Conservation (phyloP, 2,113 vertebrate species). For the Okapia johnstoni region DNA sequence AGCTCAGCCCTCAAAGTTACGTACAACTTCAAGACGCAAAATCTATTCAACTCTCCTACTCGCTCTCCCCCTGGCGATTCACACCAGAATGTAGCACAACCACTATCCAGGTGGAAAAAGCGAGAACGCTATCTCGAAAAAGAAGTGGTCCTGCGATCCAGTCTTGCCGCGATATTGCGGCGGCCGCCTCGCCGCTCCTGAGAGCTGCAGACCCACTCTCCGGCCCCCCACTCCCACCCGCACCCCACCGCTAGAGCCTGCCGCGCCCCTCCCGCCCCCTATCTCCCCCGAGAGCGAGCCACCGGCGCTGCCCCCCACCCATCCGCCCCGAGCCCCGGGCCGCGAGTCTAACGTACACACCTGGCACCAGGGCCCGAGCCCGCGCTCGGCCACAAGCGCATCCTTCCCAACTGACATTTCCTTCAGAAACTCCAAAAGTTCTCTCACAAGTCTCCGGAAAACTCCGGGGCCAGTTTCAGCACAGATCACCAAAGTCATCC, state of each 20-base stretch:
- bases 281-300: not conserved
- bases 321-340: not conserved
- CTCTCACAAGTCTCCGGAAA: not conserved
- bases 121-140: not conserved
- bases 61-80: not conserved
- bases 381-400: not conserved
- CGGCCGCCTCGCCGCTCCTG: not conserved
- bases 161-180: not conserved
- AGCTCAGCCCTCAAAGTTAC: not conserved
- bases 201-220: not conserved
- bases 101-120: not conserved
- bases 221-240: not conserved
- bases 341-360: not conserved
- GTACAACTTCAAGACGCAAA: not conserved
- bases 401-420: not conserved
- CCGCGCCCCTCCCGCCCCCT: not conserved
- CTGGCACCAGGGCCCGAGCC: not conserved
- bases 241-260: not conserved
- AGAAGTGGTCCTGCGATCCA: not conserved
- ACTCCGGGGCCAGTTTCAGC: not conserved
- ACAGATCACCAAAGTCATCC: not conserved
- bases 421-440: constrained; percentile 44
- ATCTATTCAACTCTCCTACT: not conserved
- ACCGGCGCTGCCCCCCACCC: not conserved
- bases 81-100: not conserved